Percentiles rank a stretch among this genome's conserved stretches.
Conservation (phyloP, 2,797 vertebrate species). For the Hippopotamyrus pictus region DNA sequence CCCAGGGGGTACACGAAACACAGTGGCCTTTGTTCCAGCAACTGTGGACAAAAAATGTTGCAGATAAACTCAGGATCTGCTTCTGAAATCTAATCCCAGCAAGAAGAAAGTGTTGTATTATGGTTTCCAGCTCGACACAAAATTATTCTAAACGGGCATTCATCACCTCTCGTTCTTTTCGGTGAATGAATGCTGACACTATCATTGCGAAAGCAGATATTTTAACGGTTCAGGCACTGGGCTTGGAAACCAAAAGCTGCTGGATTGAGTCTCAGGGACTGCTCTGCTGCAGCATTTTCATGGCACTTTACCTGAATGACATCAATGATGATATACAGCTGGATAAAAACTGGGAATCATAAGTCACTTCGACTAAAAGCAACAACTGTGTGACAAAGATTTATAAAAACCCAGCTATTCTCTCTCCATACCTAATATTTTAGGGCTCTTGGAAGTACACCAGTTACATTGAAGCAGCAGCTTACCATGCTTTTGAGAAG, state of each 20-base stretch:
- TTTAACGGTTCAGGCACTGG: neutral
- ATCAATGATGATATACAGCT: neutral
- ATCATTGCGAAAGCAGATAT: neutral
- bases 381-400: neutral
- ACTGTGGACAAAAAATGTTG: neutral
- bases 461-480: neutral
- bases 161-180: neutral
- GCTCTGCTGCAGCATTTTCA: neutral
- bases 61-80: neutral
- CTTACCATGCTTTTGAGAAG: neutral
- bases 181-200: neutral
- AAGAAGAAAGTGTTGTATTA: neutral
- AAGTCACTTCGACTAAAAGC: neutral
- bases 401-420: neutral
- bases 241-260: neutral
- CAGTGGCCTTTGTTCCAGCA: neutral
- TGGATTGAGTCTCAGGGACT: neutral
- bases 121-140: neutral
- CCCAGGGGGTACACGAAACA: neutral
- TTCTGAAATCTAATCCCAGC: conserved; percentile 12
- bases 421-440: neutral
- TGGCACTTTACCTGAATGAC: neutral
- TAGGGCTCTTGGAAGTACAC: neutral
- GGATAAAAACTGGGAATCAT: neutral
- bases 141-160: neutral